Conservation (phyloP, 2,113 vertebrate genomes). For the Chiloscyllium plagiosum region DNA sequence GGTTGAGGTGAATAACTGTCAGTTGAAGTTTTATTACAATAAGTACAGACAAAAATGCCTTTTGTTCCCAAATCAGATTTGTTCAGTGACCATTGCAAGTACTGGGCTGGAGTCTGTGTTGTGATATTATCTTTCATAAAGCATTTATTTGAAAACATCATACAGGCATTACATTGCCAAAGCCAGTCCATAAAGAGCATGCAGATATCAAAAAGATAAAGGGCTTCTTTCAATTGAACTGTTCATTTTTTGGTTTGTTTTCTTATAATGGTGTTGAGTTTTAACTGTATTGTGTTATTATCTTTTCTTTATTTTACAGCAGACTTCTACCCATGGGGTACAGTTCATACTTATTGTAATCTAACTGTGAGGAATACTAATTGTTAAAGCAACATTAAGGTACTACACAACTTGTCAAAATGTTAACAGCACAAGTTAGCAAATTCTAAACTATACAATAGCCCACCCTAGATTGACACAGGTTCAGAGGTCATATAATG, state of each 20-base stretch:
- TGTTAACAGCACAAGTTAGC: conserved; percentile 77
- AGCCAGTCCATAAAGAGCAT: conserved; percentile 75
- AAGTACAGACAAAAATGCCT: not conserved
- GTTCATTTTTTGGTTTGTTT: conserved; percentile 53
- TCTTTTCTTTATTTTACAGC: conserved; percentile 53
- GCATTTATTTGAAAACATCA: conserved; percentile 78
- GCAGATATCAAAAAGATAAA: conserved; percentile 74
- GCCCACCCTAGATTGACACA: conserved; percentile 60
- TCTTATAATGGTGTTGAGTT: conserved; percentile 51
- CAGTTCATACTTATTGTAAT: conserved; percentile 58
- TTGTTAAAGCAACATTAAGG: conserved; percentile 53
- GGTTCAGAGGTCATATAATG: conserved; percentile 54
- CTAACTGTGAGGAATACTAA: conserved; percentile 61
- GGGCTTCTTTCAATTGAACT: conserved; percentile 51
- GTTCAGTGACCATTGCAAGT: not conserved
- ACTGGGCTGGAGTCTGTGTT: not conserved
- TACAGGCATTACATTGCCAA: conserved; percentile 78
- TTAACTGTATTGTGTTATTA: conserved; percentile 65
- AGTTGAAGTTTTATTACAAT: not conserved
- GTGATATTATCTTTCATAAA: conserved; percentile 59
- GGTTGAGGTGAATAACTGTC: not conserved
- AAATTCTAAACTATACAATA: conserved; percentile 69
- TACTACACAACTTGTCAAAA: conserved; percentile 64
- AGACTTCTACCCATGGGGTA: conserved; percentile 77
- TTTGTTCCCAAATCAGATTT: not conserved